phyloP scores from a whole-genome alignment of 2,113 vertebrate species.

The Sander lucioperca region DNA sequence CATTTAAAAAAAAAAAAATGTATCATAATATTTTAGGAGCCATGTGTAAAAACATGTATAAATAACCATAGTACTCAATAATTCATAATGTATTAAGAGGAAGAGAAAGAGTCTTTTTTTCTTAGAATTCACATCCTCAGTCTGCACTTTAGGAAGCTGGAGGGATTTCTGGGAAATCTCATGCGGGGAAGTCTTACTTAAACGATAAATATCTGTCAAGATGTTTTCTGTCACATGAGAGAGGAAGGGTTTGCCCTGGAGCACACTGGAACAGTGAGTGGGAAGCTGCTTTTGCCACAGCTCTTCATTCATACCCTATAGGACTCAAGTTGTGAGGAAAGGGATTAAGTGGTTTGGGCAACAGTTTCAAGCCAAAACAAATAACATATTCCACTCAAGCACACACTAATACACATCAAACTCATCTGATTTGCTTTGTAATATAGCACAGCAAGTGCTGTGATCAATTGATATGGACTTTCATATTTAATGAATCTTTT shows the following conservation, averaged over 20 bases:
- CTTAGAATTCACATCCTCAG: constrained; percentile 2
- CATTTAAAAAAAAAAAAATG: not conserved
- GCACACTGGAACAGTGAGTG: constrained; percentile 19
- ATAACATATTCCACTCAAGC: constrained; percentile 34
- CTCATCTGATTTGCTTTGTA: constrained; percentile 8
- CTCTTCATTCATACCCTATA: constrained; percentile 14
- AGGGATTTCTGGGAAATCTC: constrained; percentile 36
- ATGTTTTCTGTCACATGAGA: constrained; percentile 48
- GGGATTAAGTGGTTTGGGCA: constrained; percentile 38
- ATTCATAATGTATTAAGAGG: not conserved
- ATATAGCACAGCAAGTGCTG: not conserved
- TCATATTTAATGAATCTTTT: constrained; percentile 11
- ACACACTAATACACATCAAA: constrained; percentile 9
- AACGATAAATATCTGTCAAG: constrained; percentile 61
- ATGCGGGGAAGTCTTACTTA: constrained; percentile 15
- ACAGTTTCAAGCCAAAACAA: constrained; percentile 37
- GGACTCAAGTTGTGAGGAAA: constrained; percentile 18
- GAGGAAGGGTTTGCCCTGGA: constrained; percentile 32
- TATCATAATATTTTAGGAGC: not conserved
- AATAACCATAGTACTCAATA: not conserved
- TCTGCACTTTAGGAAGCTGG: constrained; percentile 1
- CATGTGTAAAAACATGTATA: not conserved
- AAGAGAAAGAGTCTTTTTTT: not conserved
- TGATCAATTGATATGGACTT: constrained; percentile 26
- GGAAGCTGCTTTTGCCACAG: constrained; percentile 46